Conservation (phyloP, 2,113 vertebrate genomes). For the Hucho hucho region DNA sequence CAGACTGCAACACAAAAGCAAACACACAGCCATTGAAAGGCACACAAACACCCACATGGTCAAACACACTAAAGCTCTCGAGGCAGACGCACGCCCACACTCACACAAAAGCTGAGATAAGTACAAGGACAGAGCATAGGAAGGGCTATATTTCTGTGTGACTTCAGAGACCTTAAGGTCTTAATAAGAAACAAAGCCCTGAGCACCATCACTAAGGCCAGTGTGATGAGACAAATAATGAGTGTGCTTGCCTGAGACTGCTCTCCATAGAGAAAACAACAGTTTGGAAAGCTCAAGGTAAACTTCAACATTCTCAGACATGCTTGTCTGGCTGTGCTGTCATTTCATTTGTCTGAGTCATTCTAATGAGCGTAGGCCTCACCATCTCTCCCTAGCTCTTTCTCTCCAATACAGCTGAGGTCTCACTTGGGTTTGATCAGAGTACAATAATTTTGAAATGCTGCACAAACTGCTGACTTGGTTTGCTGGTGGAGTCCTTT, state of each 20-base stretch:
- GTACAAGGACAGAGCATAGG: not conserved
- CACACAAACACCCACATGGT: not conserved
- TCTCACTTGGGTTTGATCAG: conserved; percentile 53
- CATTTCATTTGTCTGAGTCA: conserved; percentile 54
- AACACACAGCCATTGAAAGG: not conserved
- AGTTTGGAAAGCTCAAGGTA: conserved; percentile 26
- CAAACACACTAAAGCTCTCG: not conserved
- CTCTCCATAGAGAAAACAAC: not conserved
- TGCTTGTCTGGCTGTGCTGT: conserved; percentile 61
- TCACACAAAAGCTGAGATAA: not conserved
- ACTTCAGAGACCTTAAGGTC: not conserved
- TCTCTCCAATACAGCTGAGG: not conserved
- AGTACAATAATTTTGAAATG: conserved; percentile 51
- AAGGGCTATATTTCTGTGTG: not conserved
- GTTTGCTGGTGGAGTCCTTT: conserved; percentile 27
- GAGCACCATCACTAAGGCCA: not conserved
- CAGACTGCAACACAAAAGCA: not conserved
- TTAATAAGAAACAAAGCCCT: not conserved
- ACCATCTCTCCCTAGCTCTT: conserved; percentile 28
- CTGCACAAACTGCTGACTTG: conserved; percentile 40
- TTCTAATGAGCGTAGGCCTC: conserved; percentile 60
- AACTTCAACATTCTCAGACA: conserved; percentile 68
- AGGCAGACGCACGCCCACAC: too few relatives aligned
- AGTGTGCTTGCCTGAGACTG: conserved; percentile 13
- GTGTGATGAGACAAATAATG: conserved; percentile 9